Conservation (phyloP, 2,797 vertebrate species). For the Botia kubotai region DNA sequence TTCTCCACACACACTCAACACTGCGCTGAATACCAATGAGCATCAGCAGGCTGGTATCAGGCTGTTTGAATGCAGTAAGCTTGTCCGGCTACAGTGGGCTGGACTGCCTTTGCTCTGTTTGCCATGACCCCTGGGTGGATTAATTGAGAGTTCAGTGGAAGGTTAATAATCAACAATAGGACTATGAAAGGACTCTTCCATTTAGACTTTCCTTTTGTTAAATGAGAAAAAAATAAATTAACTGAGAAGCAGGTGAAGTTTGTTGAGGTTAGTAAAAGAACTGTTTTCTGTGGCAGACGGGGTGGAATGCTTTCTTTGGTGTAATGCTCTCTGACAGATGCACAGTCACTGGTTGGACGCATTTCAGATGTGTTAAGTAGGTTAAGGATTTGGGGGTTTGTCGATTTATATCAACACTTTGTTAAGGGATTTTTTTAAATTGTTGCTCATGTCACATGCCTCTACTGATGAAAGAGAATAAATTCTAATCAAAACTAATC, state of each 20-base stretch:
- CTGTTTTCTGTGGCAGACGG: conserved; percentile 5
- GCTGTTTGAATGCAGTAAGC: conserved; percentile 65
- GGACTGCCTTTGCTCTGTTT: conserved; percentile 57
- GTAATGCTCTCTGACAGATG: conserved; percentile 26
- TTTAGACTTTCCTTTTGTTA: conserved; percentile 65
- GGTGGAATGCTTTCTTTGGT: conserved; percentile 27
- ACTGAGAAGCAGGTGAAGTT: conserved; percentile 47
- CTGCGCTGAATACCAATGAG: conserved; percentile 72
- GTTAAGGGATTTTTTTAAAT: background rate
- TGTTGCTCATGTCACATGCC: background rate
- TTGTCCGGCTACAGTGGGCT: conserved; percentile 64
- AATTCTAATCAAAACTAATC: too few species aligned
- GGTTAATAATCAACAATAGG: conserved; percentile 81
- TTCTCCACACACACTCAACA: conserved; percentile 66
- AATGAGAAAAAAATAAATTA: conserved; percentile 50
- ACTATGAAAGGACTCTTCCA: conserved; percentile 69
- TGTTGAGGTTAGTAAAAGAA: conserved; percentile 34
- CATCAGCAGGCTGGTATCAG: conserved; percentile 65
- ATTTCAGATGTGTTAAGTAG: conserved; percentile 3
- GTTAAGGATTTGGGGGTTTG: background rate
- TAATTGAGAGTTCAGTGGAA: conserved; percentile 78
- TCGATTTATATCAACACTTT: background rate
- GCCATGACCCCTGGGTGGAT: conserved; percentile 70
- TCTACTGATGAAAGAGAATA: background rate
- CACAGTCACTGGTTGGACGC: conserved; percentile 23